Base-by-base conservation (phyloP, 2,797 vertebrate genomes). In the Spheniscus humboldti region DNA sequence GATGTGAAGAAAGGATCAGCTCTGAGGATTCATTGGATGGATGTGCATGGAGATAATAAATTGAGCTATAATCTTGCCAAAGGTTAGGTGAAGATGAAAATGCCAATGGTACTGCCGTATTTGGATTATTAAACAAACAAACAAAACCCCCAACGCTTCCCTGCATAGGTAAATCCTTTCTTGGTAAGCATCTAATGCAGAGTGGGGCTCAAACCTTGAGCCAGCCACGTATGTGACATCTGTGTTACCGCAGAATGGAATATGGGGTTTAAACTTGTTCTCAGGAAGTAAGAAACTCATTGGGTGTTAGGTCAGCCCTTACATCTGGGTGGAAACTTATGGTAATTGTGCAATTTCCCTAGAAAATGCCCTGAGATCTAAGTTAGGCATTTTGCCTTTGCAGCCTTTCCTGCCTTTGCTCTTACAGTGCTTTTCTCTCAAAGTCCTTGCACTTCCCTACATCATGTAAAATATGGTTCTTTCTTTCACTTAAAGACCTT, bases 291-390 rank as follows among this genome's bases (percentile, higher is more conserved):
- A 77, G 78, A 86, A 66, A 28, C 82, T 88, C 55, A 45, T 53
- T 80, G 86, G 74, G 64, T 92, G 78, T 89, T 94, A 83, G 88
- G 78, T 88, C 93, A 92, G 64, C 57, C 45, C 75, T 77, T 72
- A 50, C 57, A 72, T 63, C 75, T 71, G 77, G 55, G 82, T 91
- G 66, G 84, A 91, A 95, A 88, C 85, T 72, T 43, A n/a, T 1
- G 60, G 63, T 39, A 80, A 92, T 92, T 97, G 84, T 90, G 94
- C 84, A 94, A 96, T 94, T 97, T 96, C 95, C 88, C 83, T 85
- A 74, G 75, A 94, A 89, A 57, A 60, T 67, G 77, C 86, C 78
- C 79, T 24, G 75, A 95, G 81, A 68, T 37, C 78, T 57, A 20
- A 72, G 39, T 59, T 35, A 75, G 24, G 72, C 60, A 37, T 80